These are phyloP conservation scores for Aphidoletes aphidimyza DNA, from an alignment of 2,888 invertebrate genomes.

Conservation along the genomic window DNA sequence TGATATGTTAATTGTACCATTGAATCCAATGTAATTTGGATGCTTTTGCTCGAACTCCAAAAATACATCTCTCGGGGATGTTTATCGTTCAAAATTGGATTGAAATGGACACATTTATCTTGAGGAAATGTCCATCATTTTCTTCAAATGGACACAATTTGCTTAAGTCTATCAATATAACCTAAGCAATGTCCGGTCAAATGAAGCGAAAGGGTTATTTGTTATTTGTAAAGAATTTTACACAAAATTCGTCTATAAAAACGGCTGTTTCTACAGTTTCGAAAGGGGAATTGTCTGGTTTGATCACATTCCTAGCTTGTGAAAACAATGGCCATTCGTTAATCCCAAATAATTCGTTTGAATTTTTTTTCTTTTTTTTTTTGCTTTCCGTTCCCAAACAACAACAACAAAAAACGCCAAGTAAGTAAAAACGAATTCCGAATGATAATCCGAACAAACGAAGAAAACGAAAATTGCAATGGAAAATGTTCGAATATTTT, in stretches of 20 bases:
- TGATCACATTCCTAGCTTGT: neutral
- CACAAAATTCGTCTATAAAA: neutral
- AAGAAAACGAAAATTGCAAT: neutral
- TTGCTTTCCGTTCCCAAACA: no score
- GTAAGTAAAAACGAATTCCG: neutral
- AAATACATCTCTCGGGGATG: no score
- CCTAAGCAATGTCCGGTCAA: neutral
- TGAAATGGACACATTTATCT: neutral
- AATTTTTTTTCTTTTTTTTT: no score
- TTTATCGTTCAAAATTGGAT: neutral
- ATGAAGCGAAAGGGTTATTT: conserved; percentile 30
- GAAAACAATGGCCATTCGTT: conserved; percentile 37
- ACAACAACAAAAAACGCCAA: neutral
- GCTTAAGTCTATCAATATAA: neutral
- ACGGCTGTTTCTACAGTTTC: neutral
- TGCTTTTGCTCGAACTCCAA: no score
- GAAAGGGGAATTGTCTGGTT: neutral
- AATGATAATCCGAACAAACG: neutral
- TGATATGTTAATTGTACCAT: conserved; percentile 20
- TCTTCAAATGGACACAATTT: conserved; percentile 4
- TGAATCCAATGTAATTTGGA: neutral
- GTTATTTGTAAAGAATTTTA: neutral
- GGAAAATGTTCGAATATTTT: conserved; percentile 48
- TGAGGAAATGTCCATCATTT: neutral
- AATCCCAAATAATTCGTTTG: conserved; percentile 24